phyloP scores from a whole-genome alignment of 1,140 invertebrate genomes.

The Diprion similis region DNA sequence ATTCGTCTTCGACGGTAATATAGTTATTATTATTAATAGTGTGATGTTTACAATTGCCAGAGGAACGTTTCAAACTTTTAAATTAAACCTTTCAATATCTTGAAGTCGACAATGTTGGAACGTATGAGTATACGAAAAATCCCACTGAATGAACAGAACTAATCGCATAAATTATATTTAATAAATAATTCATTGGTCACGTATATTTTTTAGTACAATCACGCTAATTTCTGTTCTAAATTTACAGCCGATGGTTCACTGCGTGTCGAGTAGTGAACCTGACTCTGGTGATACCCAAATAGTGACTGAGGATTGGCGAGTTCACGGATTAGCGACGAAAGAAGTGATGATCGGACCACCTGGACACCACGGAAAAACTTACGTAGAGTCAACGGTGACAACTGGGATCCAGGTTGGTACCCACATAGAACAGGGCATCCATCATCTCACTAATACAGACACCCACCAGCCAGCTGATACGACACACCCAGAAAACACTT shows the following conservation, averaged over 20 bases:
- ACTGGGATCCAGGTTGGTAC: constrained; percentile 63
- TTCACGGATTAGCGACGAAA: constrained; percentile 52
- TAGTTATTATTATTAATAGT: constrained; percentile 5
- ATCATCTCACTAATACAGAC: constrained; percentile 58
- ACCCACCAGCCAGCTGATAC: constrained; percentile 59
- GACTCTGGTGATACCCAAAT: constrained; percentile 68
- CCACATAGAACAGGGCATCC: constrained; percentile 53
- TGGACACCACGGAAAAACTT: constrained; percentile 58
- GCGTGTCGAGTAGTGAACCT: constrained; percentile 82
- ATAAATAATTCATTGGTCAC: too few relatives aligned
- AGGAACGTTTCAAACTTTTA: constrained; percentile 5
- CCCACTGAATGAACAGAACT: constrained; percentile 13
- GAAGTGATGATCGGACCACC: constrained; percentile 47
- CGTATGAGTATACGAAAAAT: constrained; percentile 47
- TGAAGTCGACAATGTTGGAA: constrained; percentile 40
- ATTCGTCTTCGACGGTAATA: constrained; percentile 64
- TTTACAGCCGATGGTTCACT: constrained; percentile 81
- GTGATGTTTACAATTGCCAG: neutral
- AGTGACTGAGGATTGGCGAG: constrained; percentile 55
- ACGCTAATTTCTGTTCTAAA: too few relatives aligned
- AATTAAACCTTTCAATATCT: constrained; percentile 23
- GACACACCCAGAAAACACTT: constrained; percentile 59
- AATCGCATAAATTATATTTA: too few relatives aligned
- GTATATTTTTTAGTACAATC: too few relatives aligned
- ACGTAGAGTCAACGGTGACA: constrained; percentile 58